A percentile compares a stretch with the other conserved stretches of the same genome.
Evolutionary conservation across 2,797 vertebrate genomes (phyloP).

Genomic region (Chelon auratus): DNA sequence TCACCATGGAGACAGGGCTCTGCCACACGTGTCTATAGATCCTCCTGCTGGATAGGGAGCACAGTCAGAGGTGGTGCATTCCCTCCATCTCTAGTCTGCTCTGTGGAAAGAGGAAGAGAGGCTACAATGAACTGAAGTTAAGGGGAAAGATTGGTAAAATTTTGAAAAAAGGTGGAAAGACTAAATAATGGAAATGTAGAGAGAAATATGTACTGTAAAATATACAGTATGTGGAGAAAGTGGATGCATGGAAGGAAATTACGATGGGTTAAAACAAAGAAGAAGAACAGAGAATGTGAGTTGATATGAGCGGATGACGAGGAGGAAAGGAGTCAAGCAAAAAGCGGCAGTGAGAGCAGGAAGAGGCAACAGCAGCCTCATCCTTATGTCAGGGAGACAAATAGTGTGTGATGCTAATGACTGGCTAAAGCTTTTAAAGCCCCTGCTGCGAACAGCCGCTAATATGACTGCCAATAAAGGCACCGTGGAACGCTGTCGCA

Average conservation of each 20-base stretch:
- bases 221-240: constrained; percentile 1
- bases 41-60: constrained; percentile 82
- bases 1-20: constrained; percentile 89
- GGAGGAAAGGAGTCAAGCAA: constrained; percentile 2
- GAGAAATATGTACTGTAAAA: constrained; percentile 23
- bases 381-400: constrained; percentile 75
- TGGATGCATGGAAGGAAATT: constrained; percentile 20
- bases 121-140: constrained; percentile 50
- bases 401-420: constrained; percentile 80
- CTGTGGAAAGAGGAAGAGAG: constrained; percentile 38
- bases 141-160: constrained; percentile 4
- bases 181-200: background rate
- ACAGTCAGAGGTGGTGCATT: constrained; percentile 79
- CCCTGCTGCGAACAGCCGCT: constrained; percentile 80
- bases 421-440: constrained; percentile 79
- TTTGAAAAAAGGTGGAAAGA: background rate
- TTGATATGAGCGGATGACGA: constrained; percentile 39
- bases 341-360: constrained; percentile 31
- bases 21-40: constrained; percentile 87
- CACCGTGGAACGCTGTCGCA: constrained; percentile 67
- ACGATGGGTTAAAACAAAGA: constrained; percentile 34
- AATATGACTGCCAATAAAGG: constrained; percentile 84
- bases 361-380: constrained; percentile 51
- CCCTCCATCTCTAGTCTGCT: constrained; percentile 60
- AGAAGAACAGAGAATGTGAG: constrained; percentile 16